These are phyloP conservation scores for Serinus canaria DNA, from an alignment of 2,113 vertebrate genomes.

Conservation along the genomic window DNA sequence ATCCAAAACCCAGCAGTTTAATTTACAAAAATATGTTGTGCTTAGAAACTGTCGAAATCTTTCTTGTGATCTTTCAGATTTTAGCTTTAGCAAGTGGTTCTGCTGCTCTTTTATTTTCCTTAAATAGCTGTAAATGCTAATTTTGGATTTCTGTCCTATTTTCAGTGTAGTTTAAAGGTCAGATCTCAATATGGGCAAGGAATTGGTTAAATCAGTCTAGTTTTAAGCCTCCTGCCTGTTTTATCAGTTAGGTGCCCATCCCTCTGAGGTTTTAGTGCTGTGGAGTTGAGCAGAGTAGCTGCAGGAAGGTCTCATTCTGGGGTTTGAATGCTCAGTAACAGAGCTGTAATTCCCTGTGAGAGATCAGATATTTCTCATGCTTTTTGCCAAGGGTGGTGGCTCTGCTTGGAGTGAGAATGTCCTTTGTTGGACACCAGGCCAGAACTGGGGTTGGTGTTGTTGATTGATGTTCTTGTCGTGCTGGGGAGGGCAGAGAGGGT, in stretches of 20 bases:
- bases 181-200: background rate
- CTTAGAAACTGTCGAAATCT: background rate
- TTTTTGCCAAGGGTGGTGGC: background rate
- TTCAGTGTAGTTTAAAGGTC: background rate
- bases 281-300: background rate
- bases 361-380: background rate
- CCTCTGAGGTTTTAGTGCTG: background rate
- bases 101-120: background rate
- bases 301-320: background rate
- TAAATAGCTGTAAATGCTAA: background rate
- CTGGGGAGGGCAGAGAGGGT: background rate
- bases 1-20: background rate
- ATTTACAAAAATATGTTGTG: background rate
- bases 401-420: background rate
- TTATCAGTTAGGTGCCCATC: background rate
- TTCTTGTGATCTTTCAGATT: background rate
- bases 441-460: background rate
- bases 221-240: background rate
- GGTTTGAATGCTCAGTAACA: background rate
- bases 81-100: background rate
- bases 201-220: background rate
- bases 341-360: background rate
- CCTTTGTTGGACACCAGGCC: background rate
- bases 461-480: accelerated
- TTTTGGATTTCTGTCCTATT: background rate